Base-by-base conservation (phyloP, 2,113 vertebrate species). In the Hippocampus abdominalis region DNA sequence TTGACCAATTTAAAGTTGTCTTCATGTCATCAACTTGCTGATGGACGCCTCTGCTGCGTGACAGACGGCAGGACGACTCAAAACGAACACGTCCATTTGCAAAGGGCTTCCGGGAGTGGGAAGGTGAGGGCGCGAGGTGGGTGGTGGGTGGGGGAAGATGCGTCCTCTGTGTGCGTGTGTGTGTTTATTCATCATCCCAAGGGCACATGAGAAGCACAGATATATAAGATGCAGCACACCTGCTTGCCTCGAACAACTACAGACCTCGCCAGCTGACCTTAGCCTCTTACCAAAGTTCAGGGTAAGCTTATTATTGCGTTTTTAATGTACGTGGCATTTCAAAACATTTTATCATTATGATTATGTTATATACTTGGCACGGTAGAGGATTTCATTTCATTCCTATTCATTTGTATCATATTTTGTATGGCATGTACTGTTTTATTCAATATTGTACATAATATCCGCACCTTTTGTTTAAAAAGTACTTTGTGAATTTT, bases 21-120 rank as follows among this genome's bases (percentile, higher is more conserved):
- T 48, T 29, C 39, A 15, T 83, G 89, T 88, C 90, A 90, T 29
- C 66, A 72, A 77, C 71, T 79, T 39, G 49, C 63, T 92, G 93
- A 93, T 91, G 86, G 86, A 92, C 79, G 79, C 87, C 82, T 81
- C 76, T 75, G 78, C 76, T 85, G 80, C 91, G 90, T 93, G 92
- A 88, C 88, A 71, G 78, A 86, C 73, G 73, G 69, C 61, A 83
- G 73, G 73, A 83, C 77, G 78, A 68, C 72, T 71, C 79, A 69
- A 79, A 81, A 77, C 75, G 46, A 42, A 68, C 62, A 76, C 57
- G 40, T 71, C 51, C 64, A 61, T 77, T 74, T 73, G 88, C 66
- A 61, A 65, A 81, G 63, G 61, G 56, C 53, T 71, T 76, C 66
- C 54, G 49, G 66, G 78, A 78, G 77, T 70, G 74, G 80, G 75